phyloP scores from a whole-genome alignment of 2,797 vertebrate species.

The Kryptolebias ocellatus region DNA sequence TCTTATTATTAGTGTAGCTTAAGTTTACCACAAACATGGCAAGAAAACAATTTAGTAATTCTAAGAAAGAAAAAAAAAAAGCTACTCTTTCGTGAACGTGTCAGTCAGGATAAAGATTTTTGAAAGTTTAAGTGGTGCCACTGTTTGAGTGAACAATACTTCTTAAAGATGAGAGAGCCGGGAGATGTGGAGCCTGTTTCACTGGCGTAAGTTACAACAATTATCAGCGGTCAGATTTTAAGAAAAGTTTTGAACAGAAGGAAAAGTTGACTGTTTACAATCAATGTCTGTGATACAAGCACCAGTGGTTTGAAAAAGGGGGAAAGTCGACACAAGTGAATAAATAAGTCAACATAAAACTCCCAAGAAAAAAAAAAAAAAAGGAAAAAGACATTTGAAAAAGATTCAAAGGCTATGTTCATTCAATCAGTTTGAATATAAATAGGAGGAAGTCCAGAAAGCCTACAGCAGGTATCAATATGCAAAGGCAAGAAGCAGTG shows the following conservation, averaged over 20 bases:
- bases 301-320: slow-evolving; percentile 39
- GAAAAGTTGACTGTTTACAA: slow-evolving; percentile 17
- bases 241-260: not conserved
- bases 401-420: slow-evolving; percentile 66
- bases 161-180: slow-evolving; percentile 63
- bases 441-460: slow-evolving; percentile 66
- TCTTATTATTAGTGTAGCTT: slow-evolving; percentile 86
- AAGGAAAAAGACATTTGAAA: slow-evolving; percentile 42
- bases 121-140: slow-evolving; percentile 24
- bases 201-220: slow-evolving; percentile 2
- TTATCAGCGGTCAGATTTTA: not conserved
- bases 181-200: slow-evolving; percentile 35
- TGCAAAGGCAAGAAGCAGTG: slow-evolving; percentile 67
- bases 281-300: slow-evolving; percentile 43
- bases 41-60: slow-evolving; percentile 55
- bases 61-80: slow-evolving; percentile 34
- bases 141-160: slow-evolving; percentile 17
- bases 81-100: slow-evolving; percentile 69
- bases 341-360: slow-evolving; percentile 79
- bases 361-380: slow-evolving; percentile 30
- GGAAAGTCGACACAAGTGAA: slow-evolving; percentile 61
- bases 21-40: slow-evolving; percentile 77
- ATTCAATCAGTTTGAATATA: slow-evolving; percentile 70
- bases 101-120: slow-evolving; percentile 30
- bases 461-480: slow-evolving; percentile 69